A percentile compares a stretch with the other conserved stretches of the same genome.
phyloP scores from a whole-genome alignment of 2,113 vertebrate genomes.

The Malurus cyaneus region DNA sequence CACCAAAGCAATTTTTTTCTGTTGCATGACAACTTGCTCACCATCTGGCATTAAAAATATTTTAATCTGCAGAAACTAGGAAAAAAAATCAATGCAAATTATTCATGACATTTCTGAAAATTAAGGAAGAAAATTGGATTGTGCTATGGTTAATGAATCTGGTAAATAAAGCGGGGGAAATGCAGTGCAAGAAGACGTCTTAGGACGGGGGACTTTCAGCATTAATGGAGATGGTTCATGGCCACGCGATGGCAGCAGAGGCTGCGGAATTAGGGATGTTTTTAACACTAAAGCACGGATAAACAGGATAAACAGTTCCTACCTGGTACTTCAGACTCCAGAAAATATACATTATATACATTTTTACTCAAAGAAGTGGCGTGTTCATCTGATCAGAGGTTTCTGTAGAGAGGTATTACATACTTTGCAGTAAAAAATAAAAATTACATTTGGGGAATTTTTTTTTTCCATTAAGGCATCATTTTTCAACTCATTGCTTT shows the following conservation, averaged over 20 bases:
- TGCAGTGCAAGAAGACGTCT: neutral
- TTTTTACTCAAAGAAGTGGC: neutral
- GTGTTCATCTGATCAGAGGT: neutral
- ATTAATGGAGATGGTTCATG: neutral
- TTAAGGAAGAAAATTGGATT: neutral
- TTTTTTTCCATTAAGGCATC: neutral
- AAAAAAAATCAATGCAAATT: neutral
- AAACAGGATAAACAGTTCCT: neutral
- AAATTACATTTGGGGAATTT: neutral
- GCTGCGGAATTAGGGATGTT: neutral
- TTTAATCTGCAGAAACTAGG: neutral
- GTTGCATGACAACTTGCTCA: neutral
- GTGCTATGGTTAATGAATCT: neutral
- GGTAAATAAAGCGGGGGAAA: neutral
- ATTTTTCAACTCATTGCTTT: neutral
- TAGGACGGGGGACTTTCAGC: neutral
- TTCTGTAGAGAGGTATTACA: neutral
- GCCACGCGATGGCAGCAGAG: constrained; percentile 56
- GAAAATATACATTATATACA: neutral
- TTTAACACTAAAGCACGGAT: neutral
- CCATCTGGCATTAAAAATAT: neutral
- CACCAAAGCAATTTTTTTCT: neutral
- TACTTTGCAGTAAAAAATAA: neutral
- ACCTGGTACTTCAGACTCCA: neutral
- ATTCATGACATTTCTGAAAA: neutral